Conservation (phyloP, 2,113 vertebrate genomes). For the Pardalotus punctatus region DNA sequence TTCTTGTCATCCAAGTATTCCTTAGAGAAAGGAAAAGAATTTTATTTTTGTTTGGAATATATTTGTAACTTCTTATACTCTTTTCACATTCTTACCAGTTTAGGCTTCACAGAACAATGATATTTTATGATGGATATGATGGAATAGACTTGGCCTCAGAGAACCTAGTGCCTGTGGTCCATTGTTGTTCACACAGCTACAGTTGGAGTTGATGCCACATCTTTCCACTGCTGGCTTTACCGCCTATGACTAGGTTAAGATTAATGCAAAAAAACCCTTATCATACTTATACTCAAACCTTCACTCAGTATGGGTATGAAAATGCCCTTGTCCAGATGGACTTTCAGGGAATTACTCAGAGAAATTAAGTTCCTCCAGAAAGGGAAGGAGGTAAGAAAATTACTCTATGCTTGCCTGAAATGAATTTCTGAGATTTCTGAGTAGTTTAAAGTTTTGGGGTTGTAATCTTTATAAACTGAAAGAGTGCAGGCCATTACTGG, state of each 20-base stretch:
- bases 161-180: background rate
- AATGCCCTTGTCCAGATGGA: background rate
- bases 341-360: background rate
- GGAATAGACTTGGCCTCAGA: background rate
- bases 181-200: background rate
- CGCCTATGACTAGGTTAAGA: background rate
- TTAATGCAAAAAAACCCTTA: background rate
- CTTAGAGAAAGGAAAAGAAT: background rate
- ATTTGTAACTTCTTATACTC: background rate
- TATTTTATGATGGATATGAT: background rate
- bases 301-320: background rate
- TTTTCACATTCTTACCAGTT: background rate
- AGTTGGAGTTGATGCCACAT: background rate
- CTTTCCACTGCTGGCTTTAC: background rate
- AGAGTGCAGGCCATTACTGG: background rate
- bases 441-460: background rate
- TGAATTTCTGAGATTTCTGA: background rate
- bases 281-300: background rate
- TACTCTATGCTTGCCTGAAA: background rate
- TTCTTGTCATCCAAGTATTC: background rate
- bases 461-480: background rate
- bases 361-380: background rate
- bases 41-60: background rate
- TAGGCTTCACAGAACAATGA: background rate
- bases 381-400: background rate